These are phyloP conservation scores for Neolamprologus caudopunctatus DNA, from an alignment of 2,113 vertebrate species.

Conservation along the genomic window DNA sequence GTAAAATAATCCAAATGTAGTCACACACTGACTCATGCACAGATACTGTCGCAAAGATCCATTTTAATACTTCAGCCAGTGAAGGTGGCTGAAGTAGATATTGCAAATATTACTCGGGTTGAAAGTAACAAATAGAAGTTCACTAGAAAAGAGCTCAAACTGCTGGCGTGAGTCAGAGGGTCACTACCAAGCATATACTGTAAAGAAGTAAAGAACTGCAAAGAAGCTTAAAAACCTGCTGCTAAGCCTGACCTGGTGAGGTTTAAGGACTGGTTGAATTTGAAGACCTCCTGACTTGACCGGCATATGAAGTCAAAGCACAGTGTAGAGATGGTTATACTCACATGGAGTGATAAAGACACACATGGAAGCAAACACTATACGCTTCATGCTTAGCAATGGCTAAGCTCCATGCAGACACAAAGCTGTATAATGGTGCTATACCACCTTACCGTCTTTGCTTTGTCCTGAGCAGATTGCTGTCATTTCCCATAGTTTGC, in stretches of 20 bases:
- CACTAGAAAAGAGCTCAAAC: background rate
- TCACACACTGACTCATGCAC: background rate
- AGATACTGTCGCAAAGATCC: background rate
- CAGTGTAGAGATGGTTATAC: background rate
- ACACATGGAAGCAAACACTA: background rate
- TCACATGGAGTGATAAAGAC: fast-evolving
- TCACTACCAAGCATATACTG: background rate
- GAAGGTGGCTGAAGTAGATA: background rate
- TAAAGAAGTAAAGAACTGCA: background rate
- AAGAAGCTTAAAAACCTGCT: background rate
- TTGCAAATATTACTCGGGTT: background rate
- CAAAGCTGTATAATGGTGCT: background rate
- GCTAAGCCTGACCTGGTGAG: background rate
- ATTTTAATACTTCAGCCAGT: background rate
- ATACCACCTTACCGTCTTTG: background rate
- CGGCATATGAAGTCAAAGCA: background rate
- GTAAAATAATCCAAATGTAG: background rate
- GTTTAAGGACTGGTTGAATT: background rate
- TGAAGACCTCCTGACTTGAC: background rate
- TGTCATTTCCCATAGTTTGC: background rate
- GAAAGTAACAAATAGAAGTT: background rate
- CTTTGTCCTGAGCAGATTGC: background rate
- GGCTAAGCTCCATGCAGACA: background rate
- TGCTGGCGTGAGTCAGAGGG: background rate
- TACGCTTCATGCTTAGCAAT: background rate